A percentile compares a stretch with the other conserved stretches of the same genome.
phyloP scores from a whole-genome alignment of 2,797 vertebrate genomes.

The Limnodromus scolopaceus region DNA sequence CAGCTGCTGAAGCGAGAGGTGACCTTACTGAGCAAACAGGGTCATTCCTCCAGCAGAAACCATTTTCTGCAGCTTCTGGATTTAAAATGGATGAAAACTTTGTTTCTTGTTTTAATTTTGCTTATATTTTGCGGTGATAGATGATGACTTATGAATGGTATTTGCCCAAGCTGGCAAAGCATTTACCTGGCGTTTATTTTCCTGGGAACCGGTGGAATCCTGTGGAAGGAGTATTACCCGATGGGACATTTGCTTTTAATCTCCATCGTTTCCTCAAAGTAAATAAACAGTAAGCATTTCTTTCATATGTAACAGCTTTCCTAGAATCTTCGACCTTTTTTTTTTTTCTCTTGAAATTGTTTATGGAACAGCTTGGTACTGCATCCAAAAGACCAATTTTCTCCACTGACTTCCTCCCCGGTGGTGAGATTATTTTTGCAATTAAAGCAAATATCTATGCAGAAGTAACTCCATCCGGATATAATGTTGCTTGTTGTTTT shows the following conservation, averaged over 20 bases:
- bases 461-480: conserved; percentile 72
- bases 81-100: not conserved
- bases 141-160: conserved; percentile 99
- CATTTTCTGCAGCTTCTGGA: not conserved
- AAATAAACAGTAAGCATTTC: conserved; percentile 90
- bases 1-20: not conserved
- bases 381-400: conserved; percentile 78
- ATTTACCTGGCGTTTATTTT: conserved; percentile 87
- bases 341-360: conserved; percentile 63
- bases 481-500: conserved; percentile 51
- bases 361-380: conserved; percentile 71
- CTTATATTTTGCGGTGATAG: conserved; percentile 71
- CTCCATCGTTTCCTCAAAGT: conserved; percentile 90
- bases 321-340: conserved; percentile 65
- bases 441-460: conserved; percentile 78
- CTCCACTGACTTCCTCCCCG: conserved; percentile 68
- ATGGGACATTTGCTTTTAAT: conserved; percentile 88
- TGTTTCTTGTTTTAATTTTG: not conserved
- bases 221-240: conserved; percentile 72
- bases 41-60: not conserved
- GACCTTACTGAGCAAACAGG: not conserved
- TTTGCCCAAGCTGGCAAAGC: conserved; percentile 88
- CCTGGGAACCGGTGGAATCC: conserved; percentile 91
- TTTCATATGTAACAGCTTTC: conserved; percentile 72
- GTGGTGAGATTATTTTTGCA: conserved; percentile 78